phyloP scores from a whole-genome alignment of 2,113 vertebrate genomes.

The Gallinago jamesoni region DNA sequence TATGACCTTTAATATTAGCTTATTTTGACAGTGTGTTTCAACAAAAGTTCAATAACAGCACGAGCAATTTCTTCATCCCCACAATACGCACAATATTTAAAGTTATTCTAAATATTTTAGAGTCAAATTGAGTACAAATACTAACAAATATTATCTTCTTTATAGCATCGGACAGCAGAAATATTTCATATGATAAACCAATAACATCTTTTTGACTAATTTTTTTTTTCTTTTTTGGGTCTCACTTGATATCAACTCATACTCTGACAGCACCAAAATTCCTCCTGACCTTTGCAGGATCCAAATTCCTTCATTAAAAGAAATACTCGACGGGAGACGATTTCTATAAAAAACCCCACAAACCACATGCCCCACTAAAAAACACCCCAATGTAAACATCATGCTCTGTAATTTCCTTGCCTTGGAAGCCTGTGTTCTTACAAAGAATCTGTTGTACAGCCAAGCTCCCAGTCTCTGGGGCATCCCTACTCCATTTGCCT shows the following conservation, averaged over 20 bases:
- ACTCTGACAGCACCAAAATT: background rate
- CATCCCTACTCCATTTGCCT: background rate
- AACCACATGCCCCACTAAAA: background rate
- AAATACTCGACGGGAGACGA: background rate
- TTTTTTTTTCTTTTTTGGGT: background rate
- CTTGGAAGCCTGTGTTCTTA: background rate
- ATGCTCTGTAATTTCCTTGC: background rate
- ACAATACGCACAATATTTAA: background rate
- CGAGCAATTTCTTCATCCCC: background rate
- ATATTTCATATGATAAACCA: background rate
- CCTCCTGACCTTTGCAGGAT: background rate
- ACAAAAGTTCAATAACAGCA: background rate
- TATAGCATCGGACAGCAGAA: background rate
- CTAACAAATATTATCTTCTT: background rate
- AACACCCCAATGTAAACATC: background rate
- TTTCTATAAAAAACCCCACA: background rate
- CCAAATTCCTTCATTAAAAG: background rate
- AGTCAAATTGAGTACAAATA: background rate
- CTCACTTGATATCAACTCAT: background rate
- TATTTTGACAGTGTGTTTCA: background rate
- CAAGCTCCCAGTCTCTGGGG: background rate
- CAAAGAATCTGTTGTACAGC: background rate
- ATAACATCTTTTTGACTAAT: background rate
- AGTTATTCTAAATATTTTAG: background rate
- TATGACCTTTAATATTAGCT: background rate